Evolutionary conservation across 2,888 invertebrate species (phyloP), one percentile per base, ranked within the genome.

Genomic region (Antheraea yamamai): DNA sequence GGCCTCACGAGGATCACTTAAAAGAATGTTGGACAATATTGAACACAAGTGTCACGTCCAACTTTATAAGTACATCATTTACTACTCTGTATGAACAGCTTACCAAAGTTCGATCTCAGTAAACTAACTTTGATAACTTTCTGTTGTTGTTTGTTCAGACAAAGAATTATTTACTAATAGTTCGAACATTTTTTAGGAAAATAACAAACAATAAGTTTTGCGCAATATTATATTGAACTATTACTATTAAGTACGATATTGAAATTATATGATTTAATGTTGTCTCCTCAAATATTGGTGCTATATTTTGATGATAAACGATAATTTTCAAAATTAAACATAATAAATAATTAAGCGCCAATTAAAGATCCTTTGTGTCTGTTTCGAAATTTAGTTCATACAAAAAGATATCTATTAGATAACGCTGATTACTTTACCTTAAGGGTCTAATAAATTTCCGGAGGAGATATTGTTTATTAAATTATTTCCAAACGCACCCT

Each of bases 11-110:
- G 64, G 30, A 23, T n/a, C 23, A 47, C 47, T 47, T 47, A 47
- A 47, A 51, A 75, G 74, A 66, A 35, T 51, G 39, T 52, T 75
- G 23, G 72, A 52, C 61, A 20, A 71, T 72, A 74, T 76, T 76
- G 76, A 74, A 64, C 64, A 76, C 51, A 72, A 71, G 61, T 23
- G 61, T 76, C 76, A 76, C 75, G 74, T 75, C 51, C 23, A 75
- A 74, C 74, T 77, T 68, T 71, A 75, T 76, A 75, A 76, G 55
- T n/a, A 73, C 58, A 73, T 66, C 72, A 72, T 75, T 75, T 78
- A 71, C 61, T 47, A 75, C 75, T 74, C 23, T 73, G 66, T 64
- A 70, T 35, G 70, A 75, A 74, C 71, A 74, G 73, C 75, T 75
- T 70, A 73, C 64, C 74, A 26, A 76, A 75, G 76, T 77, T 78